A percentile compares a stretch with the other conserved stretches of the same genome.
phyloP scores from a whole-genome alignment of 2,888 invertebrate genomes.

The Eupithecia insigniata region DNA sequence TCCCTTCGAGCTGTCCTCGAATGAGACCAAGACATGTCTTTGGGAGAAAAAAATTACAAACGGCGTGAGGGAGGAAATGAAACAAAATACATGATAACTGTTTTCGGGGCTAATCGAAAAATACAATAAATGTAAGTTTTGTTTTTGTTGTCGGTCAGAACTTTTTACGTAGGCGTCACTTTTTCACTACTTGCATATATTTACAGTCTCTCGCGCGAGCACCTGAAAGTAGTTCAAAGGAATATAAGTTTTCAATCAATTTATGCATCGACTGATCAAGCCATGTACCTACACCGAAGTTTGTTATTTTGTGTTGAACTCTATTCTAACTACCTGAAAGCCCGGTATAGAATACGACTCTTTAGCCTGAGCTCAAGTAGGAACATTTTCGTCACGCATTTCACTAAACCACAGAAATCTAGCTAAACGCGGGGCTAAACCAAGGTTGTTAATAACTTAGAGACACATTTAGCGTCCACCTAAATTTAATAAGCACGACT shows the following conservation, averaged over 20 bases:
- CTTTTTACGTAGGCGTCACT: background rate
- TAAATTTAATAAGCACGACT: background rate
- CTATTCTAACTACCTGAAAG: background rate
- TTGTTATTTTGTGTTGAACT: background rate
- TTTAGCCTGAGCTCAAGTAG: background rate
- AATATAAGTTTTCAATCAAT: background rate
- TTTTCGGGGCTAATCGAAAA: too few relatives aligned
- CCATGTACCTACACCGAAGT: background rate
- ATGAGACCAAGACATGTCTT: too few relatives aligned
- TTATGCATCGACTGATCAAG: background rate
- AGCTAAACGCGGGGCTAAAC: background rate
- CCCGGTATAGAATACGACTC: background rate
- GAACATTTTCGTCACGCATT: background rate
- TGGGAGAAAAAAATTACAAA: too few relatives aligned
- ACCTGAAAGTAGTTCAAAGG: background rate
- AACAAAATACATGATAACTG: too few relatives aligned
- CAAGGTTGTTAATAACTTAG: background rate
- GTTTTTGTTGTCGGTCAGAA: background rate
- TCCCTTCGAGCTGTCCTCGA: too few relatives aligned
- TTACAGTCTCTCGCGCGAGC: too few relatives aligned
- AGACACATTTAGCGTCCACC: background rate
- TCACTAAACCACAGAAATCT: background rate
- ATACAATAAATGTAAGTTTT: background rate
- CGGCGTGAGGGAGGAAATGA: too few relatives aligned
- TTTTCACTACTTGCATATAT: background rate